Evolutionary conservation across 2,113 vertebrate species (phyloP).

Genomic region (Pituophis catenifer): DNA sequence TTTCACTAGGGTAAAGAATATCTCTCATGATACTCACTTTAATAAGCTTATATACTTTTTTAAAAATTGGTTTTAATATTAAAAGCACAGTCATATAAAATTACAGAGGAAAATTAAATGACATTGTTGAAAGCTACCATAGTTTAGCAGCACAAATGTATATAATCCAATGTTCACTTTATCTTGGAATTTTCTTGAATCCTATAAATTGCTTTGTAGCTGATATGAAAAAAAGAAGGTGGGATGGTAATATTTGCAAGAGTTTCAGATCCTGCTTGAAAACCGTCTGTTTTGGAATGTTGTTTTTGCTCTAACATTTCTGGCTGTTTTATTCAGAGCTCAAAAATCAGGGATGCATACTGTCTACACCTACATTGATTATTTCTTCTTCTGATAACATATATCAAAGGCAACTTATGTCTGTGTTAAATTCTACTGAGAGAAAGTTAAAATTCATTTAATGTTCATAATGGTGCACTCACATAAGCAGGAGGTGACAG

Average conservation of each 20-base stretch:
- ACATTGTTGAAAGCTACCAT: not conserved
- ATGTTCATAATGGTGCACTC: not conserved
- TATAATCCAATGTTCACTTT: not conserved
- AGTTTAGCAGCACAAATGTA: not conserved
- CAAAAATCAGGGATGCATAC: not conserved
- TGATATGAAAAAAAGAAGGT: not conserved
- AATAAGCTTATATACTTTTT: not conserved
- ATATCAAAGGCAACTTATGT: not conserved
- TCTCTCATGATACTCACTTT: not conserved
- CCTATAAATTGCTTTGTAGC: not conserved
- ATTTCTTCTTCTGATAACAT: not conserved
- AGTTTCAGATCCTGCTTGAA: not conserved
- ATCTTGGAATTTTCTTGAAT: not conserved
- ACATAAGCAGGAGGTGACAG: not conserved
- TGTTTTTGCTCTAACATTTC: not conserved
- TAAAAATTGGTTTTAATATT: not conserved
- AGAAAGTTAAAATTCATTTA: not conserved
- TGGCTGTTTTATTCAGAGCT: not conserved
- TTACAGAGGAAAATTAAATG: not conserved
- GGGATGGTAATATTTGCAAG: not conserved
- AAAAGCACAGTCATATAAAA: not conserved
- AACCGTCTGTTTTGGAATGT: not conserved
- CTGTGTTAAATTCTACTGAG: not conserved
- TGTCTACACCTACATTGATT: not conserved
- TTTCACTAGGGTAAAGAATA: not conserved